Evolutionary conservation across 2,797 vertebrate genomes (phyloP).

Genomic region (Anabacerthia variegaticeps): DNA sequence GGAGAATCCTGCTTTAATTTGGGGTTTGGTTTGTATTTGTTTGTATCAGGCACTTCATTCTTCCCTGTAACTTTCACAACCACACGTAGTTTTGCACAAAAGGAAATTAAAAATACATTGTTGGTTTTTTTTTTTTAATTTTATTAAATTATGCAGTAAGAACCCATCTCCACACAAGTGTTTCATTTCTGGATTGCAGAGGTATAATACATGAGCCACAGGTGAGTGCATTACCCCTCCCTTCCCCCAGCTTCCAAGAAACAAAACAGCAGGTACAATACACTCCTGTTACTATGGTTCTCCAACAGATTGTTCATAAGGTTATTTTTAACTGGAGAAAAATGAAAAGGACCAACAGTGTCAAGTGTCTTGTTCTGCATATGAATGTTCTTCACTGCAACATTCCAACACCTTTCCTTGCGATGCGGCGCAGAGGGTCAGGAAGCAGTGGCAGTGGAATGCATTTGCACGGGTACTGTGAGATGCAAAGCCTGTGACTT

Average conservation of each 20-base stretch:
- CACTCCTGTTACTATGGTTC: constrained; percentile 56
- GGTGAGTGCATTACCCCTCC: constrained; percentile 58
- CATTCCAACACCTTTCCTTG: constrained; percentile 17
- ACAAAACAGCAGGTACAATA: constrained; percentile 71
- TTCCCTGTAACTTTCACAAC: background rate
- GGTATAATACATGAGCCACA: constrained; percentile 73
- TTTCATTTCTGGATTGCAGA: constrained; percentile 75
- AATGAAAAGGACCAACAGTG: constrained; percentile 45
- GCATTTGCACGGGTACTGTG: constrained; percentile 4
- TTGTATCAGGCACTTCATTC: background rate
- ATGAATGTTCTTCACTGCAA: constrained; percentile 14
- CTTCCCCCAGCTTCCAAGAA: constrained; percentile 68
- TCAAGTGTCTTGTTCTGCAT: constrained; percentile 36
- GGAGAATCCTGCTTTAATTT: background rate
- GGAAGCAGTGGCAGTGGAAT: constrained; percentile 49
- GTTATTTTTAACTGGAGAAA: constrained; percentile 59
- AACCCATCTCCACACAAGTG: constrained; percentile 73
- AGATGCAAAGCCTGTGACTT: constrained; percentile 7
- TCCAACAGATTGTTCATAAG: constrained; percentile 56
- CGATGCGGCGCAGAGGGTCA: constrained; percentile 6
- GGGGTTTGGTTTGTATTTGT: background rate
- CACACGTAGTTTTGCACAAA: background rate
- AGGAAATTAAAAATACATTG: background rate
- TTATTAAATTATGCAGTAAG: constrained; percentile 74
- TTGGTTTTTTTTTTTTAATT: constrained; percentile 19